phyloP scores from a whole-genome alignment of 1,140 invertebrate species.

The Pomacea maculata region DNA sequence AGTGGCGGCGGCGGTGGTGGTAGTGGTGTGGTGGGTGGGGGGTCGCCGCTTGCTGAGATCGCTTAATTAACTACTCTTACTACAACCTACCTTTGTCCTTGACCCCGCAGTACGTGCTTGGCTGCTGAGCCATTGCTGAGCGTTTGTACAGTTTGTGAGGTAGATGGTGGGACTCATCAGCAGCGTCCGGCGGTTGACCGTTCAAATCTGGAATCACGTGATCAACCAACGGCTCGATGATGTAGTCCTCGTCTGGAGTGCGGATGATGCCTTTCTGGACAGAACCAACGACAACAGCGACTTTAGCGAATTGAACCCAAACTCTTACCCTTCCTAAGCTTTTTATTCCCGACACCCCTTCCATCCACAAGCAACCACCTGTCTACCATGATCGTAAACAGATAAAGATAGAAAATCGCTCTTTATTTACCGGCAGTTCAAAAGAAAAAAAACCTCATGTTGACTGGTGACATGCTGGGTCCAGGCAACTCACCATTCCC shows the following conservation, averaged over 20 bases:
- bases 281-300: slow-evolving; percentile 20
- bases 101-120: slow-evolving; percentile 12
- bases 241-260: slow-evolving; percentile 50
- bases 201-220: slow-evolving; percentile 28
- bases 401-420: too few species aligned
- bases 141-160: slow-evolving; percentile 49
- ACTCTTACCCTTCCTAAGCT: not conserved
- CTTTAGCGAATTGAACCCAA: not conserved
- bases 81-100: not conserved
- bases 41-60: too few species aligned
- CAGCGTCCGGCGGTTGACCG: not conserved
- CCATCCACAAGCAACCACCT: not conserved
- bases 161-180: slow-evolving; percentile 1
- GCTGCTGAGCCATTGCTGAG: slow-evolving; percentile 30
- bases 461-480: too few species aligned
- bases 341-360: not conserved
- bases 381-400: too few species aligned
- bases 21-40: too few species aligned
- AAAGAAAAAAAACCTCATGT: not conserved
- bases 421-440: too few species aligned
- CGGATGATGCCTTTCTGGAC: slow-evolving; percentile 50
- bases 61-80: too few species aligned
- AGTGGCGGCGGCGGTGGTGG: too few species aligned
- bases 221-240: slow-evolving; percentile 49
- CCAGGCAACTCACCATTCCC: slow-evolving; percentile 38